These are phyloP conservation scores for Drosophila barbarae DNA, from an alignment of 2,888 invertebrate species.

Conservation along the genomic window DNA sequence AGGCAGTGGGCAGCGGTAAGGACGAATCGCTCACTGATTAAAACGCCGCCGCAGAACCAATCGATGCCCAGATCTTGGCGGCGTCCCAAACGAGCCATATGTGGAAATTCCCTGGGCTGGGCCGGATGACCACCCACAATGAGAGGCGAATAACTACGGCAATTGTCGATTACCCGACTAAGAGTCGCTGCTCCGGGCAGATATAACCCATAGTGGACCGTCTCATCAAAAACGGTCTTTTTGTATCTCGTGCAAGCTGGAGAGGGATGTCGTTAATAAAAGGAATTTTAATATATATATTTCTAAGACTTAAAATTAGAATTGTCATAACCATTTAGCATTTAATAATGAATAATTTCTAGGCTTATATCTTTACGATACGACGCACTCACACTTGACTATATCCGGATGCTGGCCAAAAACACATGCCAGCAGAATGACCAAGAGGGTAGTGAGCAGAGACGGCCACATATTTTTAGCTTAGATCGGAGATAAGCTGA, in stretches of 20 bases:
- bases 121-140: conserved; percentile 74
- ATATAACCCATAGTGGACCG: conserved; percentile 53
- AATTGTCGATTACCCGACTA: conserved; percentile 56
- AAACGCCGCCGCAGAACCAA: conserved; percentile 75
- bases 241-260: conserved; percentile 63
- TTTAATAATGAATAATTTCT: background rate
- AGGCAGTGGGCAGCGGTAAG: conserved; percentile 67
- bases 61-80: conserved; percentile 23
- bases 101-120: conserved; percentile 74
- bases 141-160: conserved; percentile 79
- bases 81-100: conserved; percentile 62
- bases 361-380: background rate
- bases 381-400: conserved; percentile 41
- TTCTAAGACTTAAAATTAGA: background rate
- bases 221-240: conserved; percentile 59
- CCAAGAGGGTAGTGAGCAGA: conserved; percentile 24
- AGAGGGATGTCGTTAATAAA: no score
- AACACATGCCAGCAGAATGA: conserved; percentile 14
- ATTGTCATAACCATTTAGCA: background rate
- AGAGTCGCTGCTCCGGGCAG: conserved; percentile 50
- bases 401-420: conserved; percentile 23
- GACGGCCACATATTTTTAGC: conserved; percentile 38
- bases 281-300: no score
- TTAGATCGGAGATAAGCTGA: conserved; percentile 14
- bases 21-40: conserved; percentile 60